Conservation (phyloP, 2,797 vertebrate genomes). For the Microcaecilia unicolor region DNA sequence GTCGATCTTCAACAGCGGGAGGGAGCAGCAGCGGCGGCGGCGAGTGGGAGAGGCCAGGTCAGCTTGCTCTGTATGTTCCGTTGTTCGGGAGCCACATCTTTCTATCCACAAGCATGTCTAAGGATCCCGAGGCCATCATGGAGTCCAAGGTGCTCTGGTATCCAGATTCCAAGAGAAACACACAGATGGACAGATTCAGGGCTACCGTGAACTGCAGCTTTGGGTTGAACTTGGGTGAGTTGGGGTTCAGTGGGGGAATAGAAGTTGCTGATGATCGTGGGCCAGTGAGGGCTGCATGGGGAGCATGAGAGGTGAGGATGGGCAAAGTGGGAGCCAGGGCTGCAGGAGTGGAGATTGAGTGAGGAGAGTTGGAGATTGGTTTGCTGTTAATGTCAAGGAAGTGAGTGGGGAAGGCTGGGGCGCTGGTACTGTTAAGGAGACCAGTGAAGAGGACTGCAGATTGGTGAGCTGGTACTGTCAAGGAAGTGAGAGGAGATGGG, state of each 20-base stretch:
- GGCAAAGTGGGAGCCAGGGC: background rate
- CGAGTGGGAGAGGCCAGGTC: too few species aligned
- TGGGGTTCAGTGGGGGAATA: background rate
- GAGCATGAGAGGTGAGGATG: background rate
- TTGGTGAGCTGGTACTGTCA: too few species aligned
- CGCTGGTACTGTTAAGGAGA: too few species aligned
- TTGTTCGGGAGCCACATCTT: background rate
- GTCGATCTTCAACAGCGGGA: too few species aligned
- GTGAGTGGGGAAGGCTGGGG: too few species aligned
- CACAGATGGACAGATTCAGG: constrained; percentile 83
- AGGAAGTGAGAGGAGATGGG: too few species aligned
- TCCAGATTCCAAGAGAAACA: constrained; percentile 84
- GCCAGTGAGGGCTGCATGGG: background rate
- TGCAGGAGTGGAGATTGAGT: too few species aligned
- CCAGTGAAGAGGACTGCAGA: too few species aligned
- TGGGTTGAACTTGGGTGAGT: constrained; percentile 81
- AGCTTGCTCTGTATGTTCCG: too few species aligned
- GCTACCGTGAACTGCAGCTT: constrained; percentile 63
- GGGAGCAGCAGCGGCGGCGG: too few species aligned
- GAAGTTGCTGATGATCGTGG: background rate
- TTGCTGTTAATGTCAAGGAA: too few species aligned
- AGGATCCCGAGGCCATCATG: constrained; percentile 74
- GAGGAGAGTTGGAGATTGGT: too few species aligned
- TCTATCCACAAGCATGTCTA: constrained; percentile 52
- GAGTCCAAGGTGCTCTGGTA: constrained; percentile 84